phyloP scores from a whole-genome alignment of 2,113 vertebrate species.

The Gambusia holbrooki region DNA sequence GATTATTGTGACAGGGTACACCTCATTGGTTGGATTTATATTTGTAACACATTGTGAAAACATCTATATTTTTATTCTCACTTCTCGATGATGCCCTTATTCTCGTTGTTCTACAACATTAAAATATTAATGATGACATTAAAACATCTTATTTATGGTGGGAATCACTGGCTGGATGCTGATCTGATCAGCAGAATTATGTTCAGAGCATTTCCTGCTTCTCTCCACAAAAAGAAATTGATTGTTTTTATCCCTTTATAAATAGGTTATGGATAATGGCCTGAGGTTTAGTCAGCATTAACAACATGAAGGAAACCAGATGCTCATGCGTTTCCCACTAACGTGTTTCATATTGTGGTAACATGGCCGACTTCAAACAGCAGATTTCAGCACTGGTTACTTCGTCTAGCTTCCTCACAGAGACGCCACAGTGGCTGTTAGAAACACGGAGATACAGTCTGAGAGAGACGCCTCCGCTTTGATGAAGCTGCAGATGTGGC shows the following conservation, averaged over 20 bases:
- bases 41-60: no score
- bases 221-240: conserved; percentile 60
- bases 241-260: conserved; percentile 49
- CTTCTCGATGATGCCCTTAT: no score
- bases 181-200: conserved; percentile 24
- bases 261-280: conserved; percentile 67
- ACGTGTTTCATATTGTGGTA: neutral
- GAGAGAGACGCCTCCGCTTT: neutral
- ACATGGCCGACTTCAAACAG: neutral
- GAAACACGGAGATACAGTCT: neutral
- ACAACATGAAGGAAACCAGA: conserved; percentile 22
- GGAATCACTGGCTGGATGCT: conserved; percentile 28
- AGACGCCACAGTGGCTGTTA: neutral
- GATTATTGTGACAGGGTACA: no score
- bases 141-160: conserved; percentile 2
- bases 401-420: neutral
- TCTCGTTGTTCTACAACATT: no score
- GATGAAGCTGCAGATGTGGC: neutral
- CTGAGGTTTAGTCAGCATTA: conserved; percentile 47
- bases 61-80: no score
- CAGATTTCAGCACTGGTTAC: neutral
- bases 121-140: no score
- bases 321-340: neutral
- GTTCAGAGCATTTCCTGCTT: conserved; percentile 43
- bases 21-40: no score